Conservation (phyloP, 2,888 invertebrate genomes). For the Rotaria magnacalcarata region DNA sequence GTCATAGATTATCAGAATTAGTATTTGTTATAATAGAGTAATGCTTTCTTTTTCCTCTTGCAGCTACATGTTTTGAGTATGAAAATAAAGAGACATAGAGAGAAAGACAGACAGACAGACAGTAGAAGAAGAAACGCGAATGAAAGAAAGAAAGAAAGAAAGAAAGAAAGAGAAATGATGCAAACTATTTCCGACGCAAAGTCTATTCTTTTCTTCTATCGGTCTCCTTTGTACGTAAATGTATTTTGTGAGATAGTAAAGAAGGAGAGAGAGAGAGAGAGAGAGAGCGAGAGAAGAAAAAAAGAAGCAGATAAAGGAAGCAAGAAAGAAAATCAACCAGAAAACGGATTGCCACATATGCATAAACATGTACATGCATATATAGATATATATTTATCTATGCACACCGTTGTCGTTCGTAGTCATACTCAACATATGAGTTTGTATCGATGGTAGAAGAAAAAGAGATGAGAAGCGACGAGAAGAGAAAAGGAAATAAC, state of each 20-base stretch:
- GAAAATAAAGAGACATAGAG: background rate
- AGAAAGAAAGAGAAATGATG: background rate
- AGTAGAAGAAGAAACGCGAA: too few species aligned
- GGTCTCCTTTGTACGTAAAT: background rate
- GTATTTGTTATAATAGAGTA: constrained; percentile 6
- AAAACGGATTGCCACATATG: background rate
- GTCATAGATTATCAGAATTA: constrained; percentile 26
- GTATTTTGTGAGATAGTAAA: background rate
- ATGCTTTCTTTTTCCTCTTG: background rate
- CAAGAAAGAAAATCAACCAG: background rate
- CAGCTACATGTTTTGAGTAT: background rate
- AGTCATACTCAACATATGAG: background rate
- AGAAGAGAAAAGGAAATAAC: constrained; percentile 11
- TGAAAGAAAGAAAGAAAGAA: background rate
- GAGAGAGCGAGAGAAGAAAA: background rate
- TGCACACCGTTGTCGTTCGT: background rate
- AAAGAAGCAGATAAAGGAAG: background rate
- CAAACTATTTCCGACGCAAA: background rate
- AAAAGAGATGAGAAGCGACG: background rate
- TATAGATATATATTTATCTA: background rate
- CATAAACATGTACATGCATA: too few species aligned
- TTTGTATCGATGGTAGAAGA: background rate
- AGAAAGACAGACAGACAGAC: background rate
- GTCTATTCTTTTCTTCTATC: background rate
- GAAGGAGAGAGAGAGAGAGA: background rate